phyloP scores from a whole-genome alignment of 2,113 vertebrate species.

The Solenodon paradoxus region DNA sequence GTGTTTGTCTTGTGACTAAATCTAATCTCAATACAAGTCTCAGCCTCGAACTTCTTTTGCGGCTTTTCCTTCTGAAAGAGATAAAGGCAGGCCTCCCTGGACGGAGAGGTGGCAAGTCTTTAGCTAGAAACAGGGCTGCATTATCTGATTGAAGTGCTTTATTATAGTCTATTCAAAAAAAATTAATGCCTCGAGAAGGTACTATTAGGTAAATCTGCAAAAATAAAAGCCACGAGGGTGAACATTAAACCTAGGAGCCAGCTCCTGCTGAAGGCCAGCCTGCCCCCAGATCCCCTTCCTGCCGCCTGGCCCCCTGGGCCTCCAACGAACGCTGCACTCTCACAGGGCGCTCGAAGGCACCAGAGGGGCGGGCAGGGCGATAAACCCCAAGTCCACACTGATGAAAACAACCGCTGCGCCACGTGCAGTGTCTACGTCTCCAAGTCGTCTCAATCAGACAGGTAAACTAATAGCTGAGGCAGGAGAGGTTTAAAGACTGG shows the following conservation, averaged over 20 bases:
- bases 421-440: background rate
- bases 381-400: background rate
- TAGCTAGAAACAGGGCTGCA: slow-evolving; percentile 37
- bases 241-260: background rate
- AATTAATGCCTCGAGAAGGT: background rate
- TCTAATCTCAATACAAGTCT: background rate
- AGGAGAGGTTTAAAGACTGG: background rate
- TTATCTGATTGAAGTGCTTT: background rate
- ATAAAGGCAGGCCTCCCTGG: background rate
- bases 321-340: too few relatives aligned
- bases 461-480: background rate
- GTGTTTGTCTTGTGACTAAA: background rate
- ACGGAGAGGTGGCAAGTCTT: background rate
- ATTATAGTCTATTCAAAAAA: background rate
- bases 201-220: background rate
- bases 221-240: background rate
- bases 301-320: background rate
- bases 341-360: too few relatives aligned
- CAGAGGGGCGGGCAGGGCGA: background rate
- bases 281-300: background rate
- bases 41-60: background rate
- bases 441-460: background rate
- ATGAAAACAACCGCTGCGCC: background rate
- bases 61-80: background rate
- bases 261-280: background rate